Evolutionary conservation across 1,140 invertebrate species (phyloP), one percentile per base, ranked within the genome.

Genomic region (Ceratosolen fusciceps): DNA sequence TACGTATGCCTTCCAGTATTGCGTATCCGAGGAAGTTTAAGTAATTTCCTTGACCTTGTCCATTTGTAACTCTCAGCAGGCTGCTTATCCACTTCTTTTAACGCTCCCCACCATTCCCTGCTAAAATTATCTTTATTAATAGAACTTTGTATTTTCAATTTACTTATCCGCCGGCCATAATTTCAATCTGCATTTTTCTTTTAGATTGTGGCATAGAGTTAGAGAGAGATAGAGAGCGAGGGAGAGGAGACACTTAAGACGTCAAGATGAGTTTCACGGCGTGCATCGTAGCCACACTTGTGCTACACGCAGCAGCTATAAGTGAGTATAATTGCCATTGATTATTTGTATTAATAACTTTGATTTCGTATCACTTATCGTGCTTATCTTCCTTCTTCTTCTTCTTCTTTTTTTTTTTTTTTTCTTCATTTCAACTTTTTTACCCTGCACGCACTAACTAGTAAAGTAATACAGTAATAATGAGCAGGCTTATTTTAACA

Each of bases 241-340:
- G 70, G 82, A 34, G 24, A 5, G 74, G 76, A 80, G 73, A 74
- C 58, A 29, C 72, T 52, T 49, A 88, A 74, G 21, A 37, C n/a
- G 58, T 21, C 67, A 79, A 79, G 79, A 88, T 87, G 87, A 87
- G 80, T 82, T 80, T 84, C 58, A 80, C 79, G 77, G 72, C 83
- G 70, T 87, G 82, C 80, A 84, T 89, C 68, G 73, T 88, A 60
- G 83, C 83, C 75, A 84, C 82, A 52, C 76, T 87, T 72, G 80
- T 86, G 65, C 80, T 87, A 31, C 84, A 86, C 26, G 82, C 82
- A 74, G 85, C 84, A 70, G 88, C 88, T 71, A 82, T 87, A 81
- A 87, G 89, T 90, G 80, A 89, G 88, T 88, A 80, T 70, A 74
- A 83, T 76, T 79, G 75, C 80, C 49, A 80, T 77, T 76, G 34